Evolutionary conservation across 1,140 invertebrate species (phyloP), one percentile per base, ranked within the genome.

Genomic region (Drosophila kikkawai): DNA sequence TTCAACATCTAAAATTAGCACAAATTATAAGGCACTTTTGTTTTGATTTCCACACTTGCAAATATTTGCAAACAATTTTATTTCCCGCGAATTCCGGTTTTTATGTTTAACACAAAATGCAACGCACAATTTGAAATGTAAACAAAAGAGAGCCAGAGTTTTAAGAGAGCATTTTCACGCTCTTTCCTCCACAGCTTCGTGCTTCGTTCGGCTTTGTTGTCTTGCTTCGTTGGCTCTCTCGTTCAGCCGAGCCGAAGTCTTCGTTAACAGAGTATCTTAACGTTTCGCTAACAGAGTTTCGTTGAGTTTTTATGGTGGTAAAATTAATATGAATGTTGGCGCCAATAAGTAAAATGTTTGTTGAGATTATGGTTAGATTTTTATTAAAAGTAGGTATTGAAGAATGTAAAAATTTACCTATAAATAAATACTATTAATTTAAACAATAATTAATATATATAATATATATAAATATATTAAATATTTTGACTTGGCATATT

Each of bases 271-370:
- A 65, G 45, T 36, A 41, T 41, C 36, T 36, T 29, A 22, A 7
- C 42, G 29, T 22, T 17, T 12, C 12, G 12, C 2, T 55, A 55
- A 68, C 63, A 70, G 32, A 32, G 37, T 15, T 70, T 70, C 63
- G 63, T 70, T 39, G n/a, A 67, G 59, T 67, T 39, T 67, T 67
- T 47, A 67, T 63, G 44, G 34, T 63, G 42, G 26, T 37, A n/a
- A 45, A 37, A 17, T 29, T 1, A 34, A 34, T 44, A 36, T 13
- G 17, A 13, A 13, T 60, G 32, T 63, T 66, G 64, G 64, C 64
- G 57, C 41, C 58, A 53, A 51, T 29, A 19, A 29, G 26, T 29
- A 29, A 29, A 29, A 6, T 29, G 0, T 29, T 29, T 29, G 26
- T 6, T 6, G 6, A 6, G 5, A 26, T 26, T 29, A 6, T 29